Base-by-base conservation (phyloP, 2,797 vertebrate genomes). In the Balearica regulorum region DNA sequence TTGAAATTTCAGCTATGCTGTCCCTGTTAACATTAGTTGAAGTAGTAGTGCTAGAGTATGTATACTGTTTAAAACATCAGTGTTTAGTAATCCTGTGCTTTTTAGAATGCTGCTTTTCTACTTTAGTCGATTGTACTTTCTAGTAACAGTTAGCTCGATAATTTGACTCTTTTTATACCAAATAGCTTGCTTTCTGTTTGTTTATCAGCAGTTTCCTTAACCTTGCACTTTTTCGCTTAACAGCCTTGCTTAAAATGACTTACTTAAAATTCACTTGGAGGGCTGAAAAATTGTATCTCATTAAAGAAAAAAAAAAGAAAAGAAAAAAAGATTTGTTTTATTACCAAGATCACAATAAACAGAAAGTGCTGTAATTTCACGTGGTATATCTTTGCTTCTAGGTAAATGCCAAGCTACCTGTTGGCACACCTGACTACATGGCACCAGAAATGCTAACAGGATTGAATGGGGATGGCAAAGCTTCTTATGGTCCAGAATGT, bases 361-460 rank as follows among this genome's bases (percentile, higher is more conserved):
- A 83, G 37, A 37, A 48, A 69, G 39, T 86, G 58, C 76, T 87
- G 19, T 55, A 24, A 41, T 76, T 87, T 93, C 69, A 43, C 37
- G n/a, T 37, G 15, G 6, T 83, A 2, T 92, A 6, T 65, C 19
- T 95, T 77, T 91, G n/a, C 92, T 95, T 96, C 53, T 82, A 99
- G 99, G 99, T 99, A 65, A 97, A 97, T 89, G 97, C 98, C 89
- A 98, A 90, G 37, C 97, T 99, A n/a, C 98, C 99, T 3, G 97
- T 99, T 79, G 99, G 98, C 70, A 99, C 99, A 37, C 99, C 98
- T 77, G 99, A 99, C 94, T 99, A 99, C 94, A 98, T 99, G 94
- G 99, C 99, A 35, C 99, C 99, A 4, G 99, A 99, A 97, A 98
- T 99, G 84, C 83, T 99, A 79, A 97, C 96, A 0, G 96, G 98